These are phyloP conservation scores for Leucoma salicis DNA, from an alignment of 2,888 invertebrate genomes.

Conservation along the genomic window DNA sequence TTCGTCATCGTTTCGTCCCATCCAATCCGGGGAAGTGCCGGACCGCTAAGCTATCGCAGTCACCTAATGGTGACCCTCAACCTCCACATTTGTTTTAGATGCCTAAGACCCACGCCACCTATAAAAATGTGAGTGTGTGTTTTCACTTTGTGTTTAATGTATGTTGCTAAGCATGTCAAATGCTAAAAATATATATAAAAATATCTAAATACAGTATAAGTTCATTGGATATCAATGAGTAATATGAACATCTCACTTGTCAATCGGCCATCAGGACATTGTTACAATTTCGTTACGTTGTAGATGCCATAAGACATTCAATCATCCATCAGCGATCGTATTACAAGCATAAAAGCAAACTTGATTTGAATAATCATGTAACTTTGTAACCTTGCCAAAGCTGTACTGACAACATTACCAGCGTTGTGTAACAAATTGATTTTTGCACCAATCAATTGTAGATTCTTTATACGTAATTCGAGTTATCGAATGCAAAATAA, in stretches of 20 bases:
- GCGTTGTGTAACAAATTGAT: constrained; percentile 36
- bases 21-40: too few relatives aligned
- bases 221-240: too few relatives aligned
- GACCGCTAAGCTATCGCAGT: too few relatives aligned
- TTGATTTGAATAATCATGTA: constrained; percentile 50
- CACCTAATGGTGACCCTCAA: too few relatives aligned
- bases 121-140: too few relatives aligned
- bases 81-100: too few relatives aligned
- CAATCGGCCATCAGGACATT: constrained; percentile 31
- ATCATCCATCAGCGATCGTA: constrained; percentile 42
- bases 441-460: constrained; percentile 25
- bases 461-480: constrained; percentile 8
- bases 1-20: too few relatives aligned
- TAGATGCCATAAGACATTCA: constrained; percentile 35
- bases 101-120: too few relatives aligned
- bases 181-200: too few relatives aligned
- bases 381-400: constrained; percentile 49
- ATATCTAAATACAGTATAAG: too few relatives aligned
- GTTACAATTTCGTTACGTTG: constrained; percentile 39
- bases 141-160: too few relatives aligned
- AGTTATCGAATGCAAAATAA: constrained; percentile 8
- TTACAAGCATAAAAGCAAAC: constrained; percentile 44
- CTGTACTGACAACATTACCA: constrained; percentile 29
- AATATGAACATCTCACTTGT: constrained; percentile 13
- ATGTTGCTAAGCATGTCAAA: too few relatives aligned